Base-by-base conservation (phyloP, 1,140 invertebrate species). In the Drosophila erecta region DNA sequence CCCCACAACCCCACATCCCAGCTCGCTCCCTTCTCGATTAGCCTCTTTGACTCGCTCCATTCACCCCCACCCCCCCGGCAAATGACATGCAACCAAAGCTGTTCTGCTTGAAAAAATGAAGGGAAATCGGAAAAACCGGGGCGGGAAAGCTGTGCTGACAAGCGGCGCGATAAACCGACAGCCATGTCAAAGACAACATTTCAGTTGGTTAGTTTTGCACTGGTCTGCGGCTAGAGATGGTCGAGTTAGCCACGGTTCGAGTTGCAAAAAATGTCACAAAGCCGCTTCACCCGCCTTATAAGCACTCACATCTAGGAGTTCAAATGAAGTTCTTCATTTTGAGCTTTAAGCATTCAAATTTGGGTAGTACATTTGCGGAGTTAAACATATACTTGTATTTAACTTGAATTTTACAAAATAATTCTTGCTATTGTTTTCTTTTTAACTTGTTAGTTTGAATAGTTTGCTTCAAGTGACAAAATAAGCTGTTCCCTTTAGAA, bases 101-200 rank as follows among this genome's bases (percentile, higher is more conserved):
- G 76, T 65, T 35, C 65, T 40, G 30, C 43, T 51, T n/a, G 49
- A n/a, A 22, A 54, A 50, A 41, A 20, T 30, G 30, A 30, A 30
- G 46, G 62, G 40, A 24, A 33, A 41, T 53, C 14, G 30, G 49
- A 41, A 50, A 67, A 65, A 33, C 22, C 27, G 35, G 15, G 10
- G 41, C 53, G 53, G 53, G 41, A 59, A 62, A 78, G 61, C 74
- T 61, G 56, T 76, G 78, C 83, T 86, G 83, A 87, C 83, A 86
- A 79, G 83, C 83, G 83, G 83, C 83, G 83, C 83, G 83, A 86
- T 86, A 86, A 86, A 87, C 75, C 83, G 83, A 87, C 83, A 86
- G 73, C 78, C 78, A 76, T 83, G 83, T 86, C 83, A 86, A 86
- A 87, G 83, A 87, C 76, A 86, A 86, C 83, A 86, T 81, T 87